These are phyloP conservation scores for Calameuta filiformis DNA, from an alignment of 2,888 invertebrate genomes.

Conservation along the genomic window DNA sequence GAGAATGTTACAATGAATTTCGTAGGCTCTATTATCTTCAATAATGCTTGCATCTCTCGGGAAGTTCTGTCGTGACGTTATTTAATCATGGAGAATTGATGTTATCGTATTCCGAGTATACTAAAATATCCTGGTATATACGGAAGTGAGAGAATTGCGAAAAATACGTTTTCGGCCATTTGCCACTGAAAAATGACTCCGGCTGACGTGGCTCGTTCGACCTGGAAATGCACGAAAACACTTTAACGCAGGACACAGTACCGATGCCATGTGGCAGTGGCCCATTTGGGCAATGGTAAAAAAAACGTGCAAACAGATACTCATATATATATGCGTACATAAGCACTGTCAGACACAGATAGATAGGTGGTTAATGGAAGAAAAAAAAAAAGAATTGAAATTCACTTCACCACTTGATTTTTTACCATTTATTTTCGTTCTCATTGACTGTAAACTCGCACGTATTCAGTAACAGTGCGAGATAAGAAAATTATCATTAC, in stretches of 20 bases:
- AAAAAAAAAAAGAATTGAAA: neutral
- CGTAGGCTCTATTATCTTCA: neutral
- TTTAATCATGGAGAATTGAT: neutral
- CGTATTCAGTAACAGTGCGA: neutral
- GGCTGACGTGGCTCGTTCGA: neutral
- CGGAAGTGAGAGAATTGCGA: neutral
- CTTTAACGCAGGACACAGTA: neutral
- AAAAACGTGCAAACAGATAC: neutral
- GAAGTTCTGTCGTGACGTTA: neutral
- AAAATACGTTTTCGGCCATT: neutral
- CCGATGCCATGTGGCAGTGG: neutral
- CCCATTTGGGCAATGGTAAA: neutral
- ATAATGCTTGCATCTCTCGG: neutral
- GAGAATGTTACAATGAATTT: neutral
- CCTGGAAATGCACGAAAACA: neutral
- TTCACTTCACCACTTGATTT: neutral
- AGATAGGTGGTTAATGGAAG: neutral
- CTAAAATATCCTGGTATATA: neutral
- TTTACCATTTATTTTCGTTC: neutral
- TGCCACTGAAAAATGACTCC: neutral
- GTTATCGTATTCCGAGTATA: neutral
- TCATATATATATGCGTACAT: neutral
- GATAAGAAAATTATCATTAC: neutral
- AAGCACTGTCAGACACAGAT: neutral
- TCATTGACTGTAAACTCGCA: neutral